phyloP scores from a whole-genome alignment of 2,888 invertebrate species.

The Cremastinae sp. region DNA sequence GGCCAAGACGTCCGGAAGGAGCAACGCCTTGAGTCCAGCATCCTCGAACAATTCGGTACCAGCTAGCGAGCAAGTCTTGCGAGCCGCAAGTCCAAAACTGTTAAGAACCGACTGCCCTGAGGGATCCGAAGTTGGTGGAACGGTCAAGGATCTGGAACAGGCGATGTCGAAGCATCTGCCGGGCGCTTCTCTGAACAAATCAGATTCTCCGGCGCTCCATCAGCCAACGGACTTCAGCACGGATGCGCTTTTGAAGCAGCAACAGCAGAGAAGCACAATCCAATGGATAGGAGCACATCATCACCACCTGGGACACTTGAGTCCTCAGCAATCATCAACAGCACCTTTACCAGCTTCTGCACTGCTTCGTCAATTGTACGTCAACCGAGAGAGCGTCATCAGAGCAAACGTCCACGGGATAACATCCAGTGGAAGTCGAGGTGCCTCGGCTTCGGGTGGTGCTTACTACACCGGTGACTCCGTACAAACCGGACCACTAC shows the following conservation, averaged over 20 bases:
- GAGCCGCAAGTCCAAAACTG: constrained; percentile 74
- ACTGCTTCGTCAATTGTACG: constrained; percentile 91
- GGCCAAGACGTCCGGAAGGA: constrained; percentile 72
- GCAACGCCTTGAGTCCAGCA: constrained; percentile 83
- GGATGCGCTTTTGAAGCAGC: constrained; percentile 90
- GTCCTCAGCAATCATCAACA: constrained; percentile 82
- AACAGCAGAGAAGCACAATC: constrained; percentile 90
- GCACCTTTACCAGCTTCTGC: constrained; percentile 92
- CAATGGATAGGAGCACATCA: constrained; percentile 96
- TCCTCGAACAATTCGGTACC: constrained; percentile 84
- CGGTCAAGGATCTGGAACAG: constrained; percentile 95
- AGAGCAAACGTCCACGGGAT: constrained; percentile 89
- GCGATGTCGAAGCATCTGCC: constrained; percentile 98
- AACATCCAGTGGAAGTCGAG: constrained; percentile 79
- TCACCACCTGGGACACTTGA: constrained; percentile 82
- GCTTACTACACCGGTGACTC: constrained; percentile 75
- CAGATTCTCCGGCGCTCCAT: constrained; percentile 81
- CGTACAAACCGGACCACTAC: constrained; percentile 87
- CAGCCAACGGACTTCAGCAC: constrained; percentile 94
- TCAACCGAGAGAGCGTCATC: constrained; percentile 95
- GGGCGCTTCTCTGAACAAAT: constrained; percentile 81
- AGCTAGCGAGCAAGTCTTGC: constrained; percentile 77
- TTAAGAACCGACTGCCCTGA: constrained; percentile 66
- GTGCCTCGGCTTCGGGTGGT: constrained; percentile 71
- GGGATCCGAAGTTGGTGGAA: constrained; percentile 63